Conservation (phyloP, 2,113 vertebrate species). For the Gyps fulvus region DNA sequence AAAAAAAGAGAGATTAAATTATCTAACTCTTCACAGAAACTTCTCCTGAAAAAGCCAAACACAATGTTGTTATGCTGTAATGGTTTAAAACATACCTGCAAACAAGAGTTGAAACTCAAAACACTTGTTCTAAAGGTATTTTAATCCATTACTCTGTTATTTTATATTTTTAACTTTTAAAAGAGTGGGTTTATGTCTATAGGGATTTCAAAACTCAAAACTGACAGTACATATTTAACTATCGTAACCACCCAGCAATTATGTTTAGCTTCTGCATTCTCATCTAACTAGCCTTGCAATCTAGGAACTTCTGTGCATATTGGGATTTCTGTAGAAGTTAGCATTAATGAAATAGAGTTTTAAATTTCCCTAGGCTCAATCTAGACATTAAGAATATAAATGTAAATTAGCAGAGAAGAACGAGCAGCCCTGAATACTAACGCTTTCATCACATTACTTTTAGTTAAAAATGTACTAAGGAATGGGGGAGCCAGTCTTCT, state of each 20-base stretch:
- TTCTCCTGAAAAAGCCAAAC: not conserved
- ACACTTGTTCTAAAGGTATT: not conserved
- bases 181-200: not conserved
- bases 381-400: conserved; percentile 79
- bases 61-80: not conserved
- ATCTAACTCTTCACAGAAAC: not conserved
- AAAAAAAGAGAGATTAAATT: not conserved
- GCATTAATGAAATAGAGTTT: conserved; percentile 77
- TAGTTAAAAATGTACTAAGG: conserved; percentile 53
- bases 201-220: conserved; percentile 62
- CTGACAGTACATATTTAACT: conserved; percentile 70
- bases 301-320: conserved; percentile 58
- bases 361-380: conserved; percentile 77
- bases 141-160: conserved; percentile 30
- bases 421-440: conserved; percentile 71
- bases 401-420: conserved; percentile 77
- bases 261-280: conserved; percentile 60
- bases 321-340: conserved; percentile 73
- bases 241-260: conserved; percentile 67
- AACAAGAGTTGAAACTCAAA: not conserved
- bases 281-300: conserved; percentile 58
- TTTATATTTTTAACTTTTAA: conserved; percentile 35
- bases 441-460: conserved; percentile 47
- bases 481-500: conserved; percentile 44
- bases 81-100: not conserved